Base-by-base conservation (phyloP, 2,888 invertebrate genomes). In the Hirudinaria manillensis region DNA sequence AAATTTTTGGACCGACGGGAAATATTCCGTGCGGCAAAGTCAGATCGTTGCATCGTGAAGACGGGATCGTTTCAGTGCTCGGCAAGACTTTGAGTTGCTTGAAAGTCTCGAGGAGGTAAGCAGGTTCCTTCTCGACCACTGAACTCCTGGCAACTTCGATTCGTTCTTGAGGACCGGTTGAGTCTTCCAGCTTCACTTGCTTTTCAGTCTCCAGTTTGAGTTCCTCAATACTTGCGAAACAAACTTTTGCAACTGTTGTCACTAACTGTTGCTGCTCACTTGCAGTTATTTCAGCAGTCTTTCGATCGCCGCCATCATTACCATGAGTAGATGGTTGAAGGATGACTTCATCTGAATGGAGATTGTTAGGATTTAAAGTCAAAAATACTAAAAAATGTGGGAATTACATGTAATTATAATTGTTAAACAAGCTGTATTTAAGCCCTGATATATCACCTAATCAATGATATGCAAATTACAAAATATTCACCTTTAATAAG, bases 401-500 rank as follows among this genome's bases (percentile, higher is more conserved):
- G 16, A 16, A 45, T 36, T 36, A 36, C 16, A 1, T 45, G 10
- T 45, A 45, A 45, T 45, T 16, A 1, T 45, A n/a, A n/a, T n/a
- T n/a, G n/a, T n/a, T n/a, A n/a, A n/a, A n/a, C n/a, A n/a, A n/a
- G n/a, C n/a, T n/a, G n/a, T n/a, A n/a, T n/a, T n/a, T n/a, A n/a
- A n/a, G n/a, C n/a, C n/a, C n/a, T n/a, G n/a, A n/a, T n/a, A n/a
- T n/a, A n/a, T n/a, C n/a, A n/a, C n/a, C n/a, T n/a, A 61, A 61
- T 61, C 29, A 27, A 7, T 27, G 10, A 29, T 2, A n/a, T 19
- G n/a, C 10, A 61, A 27, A 61, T 61, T 27, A 29, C 10, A 61
- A 53, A 7, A 13, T n/a, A 79, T 70, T 27, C 32, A 78, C 78
- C 78, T 76, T 84, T 84, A 32, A 85, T 83, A 77, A 83, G 81